phyloP scores from a whole-genome alignment of 1,140 invertebrate species.

The Calliphora vicina region DNA sequence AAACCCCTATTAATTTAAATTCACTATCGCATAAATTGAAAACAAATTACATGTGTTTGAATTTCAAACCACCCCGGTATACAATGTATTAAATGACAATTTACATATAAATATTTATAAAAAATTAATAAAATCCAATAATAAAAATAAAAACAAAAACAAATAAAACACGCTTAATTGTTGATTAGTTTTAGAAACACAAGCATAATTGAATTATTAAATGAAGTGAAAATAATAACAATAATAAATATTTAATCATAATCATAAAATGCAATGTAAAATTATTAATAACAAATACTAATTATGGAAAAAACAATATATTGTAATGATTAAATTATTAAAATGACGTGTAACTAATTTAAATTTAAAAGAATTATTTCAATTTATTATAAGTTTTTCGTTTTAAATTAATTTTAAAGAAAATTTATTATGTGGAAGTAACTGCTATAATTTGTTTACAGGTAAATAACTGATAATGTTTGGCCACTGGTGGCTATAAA shows the following conservation, averaged over 20 bases:
- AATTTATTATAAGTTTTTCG: too few species aligned
- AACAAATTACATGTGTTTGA: background rate
- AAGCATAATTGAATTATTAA: slow-evolving; percentile 32
- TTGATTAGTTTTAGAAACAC: slow-evolving; percentile 58
- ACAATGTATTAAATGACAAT: background rate
- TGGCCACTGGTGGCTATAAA: too few species aligned
- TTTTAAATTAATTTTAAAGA: too few species aligned
- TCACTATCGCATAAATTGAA: too few species aligned
- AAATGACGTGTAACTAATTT: too few species aligned
- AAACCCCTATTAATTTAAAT: too few species aligned
- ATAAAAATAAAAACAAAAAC: slow-evolving; percentile 58
- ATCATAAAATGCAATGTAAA: background rate
- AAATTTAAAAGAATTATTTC: too few species aligned
- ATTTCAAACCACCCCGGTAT: background rate
- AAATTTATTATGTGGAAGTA: too few species aligned
- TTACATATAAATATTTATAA: background rate
- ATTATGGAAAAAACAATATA: background rate
- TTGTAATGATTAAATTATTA: background rate
- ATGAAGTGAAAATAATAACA: background rate
- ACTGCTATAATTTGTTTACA: too few species aligned
- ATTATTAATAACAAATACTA: background rate
- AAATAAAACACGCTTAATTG: slow-evolving; percentile 59
- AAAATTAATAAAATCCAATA: slow-evolving; percentile 32
- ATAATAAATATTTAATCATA: background rate
- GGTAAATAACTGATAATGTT: too few species aligned